Evolutionary conservation across 2,113 vertebrate species (phyloP), one percentile per base, ranked within the genome.

Genomic region (Myiagra hebetior): DNA sequence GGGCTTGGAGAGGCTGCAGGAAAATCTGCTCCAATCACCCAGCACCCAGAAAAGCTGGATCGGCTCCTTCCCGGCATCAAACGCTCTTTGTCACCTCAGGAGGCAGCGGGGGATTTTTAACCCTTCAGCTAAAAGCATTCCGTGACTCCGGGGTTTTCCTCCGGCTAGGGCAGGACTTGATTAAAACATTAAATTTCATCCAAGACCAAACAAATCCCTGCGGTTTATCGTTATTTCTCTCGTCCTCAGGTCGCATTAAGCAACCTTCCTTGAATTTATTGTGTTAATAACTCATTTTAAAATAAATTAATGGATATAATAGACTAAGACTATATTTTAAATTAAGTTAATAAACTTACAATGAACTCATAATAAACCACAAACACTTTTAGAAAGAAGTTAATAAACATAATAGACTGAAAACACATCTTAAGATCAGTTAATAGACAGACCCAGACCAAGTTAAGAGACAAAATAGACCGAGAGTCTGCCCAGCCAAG

Each of bases 111-210:
- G 5, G 3, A 0, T 41, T 85, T 75, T 92, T 80, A 92, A 83
- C 92, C 67, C 63, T 56, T 55, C 4, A 0, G 23, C 15, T n/a
- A 18, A 49, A 82, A 67, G 11, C 31, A 1, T 46, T 69, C 63
- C 15, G 0, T 14, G 27, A 4, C 42, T n/a, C 39, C 6, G 0
- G 39, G 15, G 10, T 6, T 85, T 89, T 52, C 53, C 28, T 41
- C 23, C 33, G 19, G 10, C 2, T 7, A 1, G 0, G 19, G 44
- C 42, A 33, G 62, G 30, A 42, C 13, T 81, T 57, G 9, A 16
- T 9, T 10, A 53, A 49, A 53, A 21, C 17, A 30, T 15, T 53
- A 64, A 64, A 42, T 30, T 41, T 35, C 20, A 49, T 18, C 26
- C n/a, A 16, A 46, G 41, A 57, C 7, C 27, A 13, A 75, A 52